Evolutionary conservation across 2,888 invertebrate genomes (phyloP).

Genomic region (Diarsia rubi): DNA sequence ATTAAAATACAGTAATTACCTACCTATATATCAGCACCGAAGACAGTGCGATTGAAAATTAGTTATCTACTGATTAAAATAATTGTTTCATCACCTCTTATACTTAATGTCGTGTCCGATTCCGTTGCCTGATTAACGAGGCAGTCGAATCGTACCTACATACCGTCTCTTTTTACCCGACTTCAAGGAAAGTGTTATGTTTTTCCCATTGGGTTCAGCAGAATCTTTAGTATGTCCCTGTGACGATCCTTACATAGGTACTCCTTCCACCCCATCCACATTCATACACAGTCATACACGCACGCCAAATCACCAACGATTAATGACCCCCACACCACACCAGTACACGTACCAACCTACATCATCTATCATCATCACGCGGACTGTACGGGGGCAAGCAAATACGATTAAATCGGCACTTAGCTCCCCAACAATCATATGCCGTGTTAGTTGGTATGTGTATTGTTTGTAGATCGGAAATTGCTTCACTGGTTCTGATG

Average conservation of each 20-base stretch:
- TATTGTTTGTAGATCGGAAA: constrained; percentile 13
- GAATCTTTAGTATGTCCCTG: background rate
- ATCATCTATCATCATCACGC: constrained; percentile 51
- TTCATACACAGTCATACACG: background rate
- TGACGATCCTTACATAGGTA: background rate
- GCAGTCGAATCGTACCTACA: too few species aligned
- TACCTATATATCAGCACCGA: background rate
- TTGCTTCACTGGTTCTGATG: constrained; percentile 11
- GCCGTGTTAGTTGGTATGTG: constrained; percentile 23
- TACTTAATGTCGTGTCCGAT: too few species aligned
- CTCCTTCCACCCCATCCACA: background rate
- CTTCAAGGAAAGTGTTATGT: too few species aligned
- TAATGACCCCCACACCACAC: constrained; percentile 17
- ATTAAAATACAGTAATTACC: background rate
- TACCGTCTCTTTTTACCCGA: too few species aligned
- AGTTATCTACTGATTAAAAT: background rate
- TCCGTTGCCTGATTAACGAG: too few species aligned
- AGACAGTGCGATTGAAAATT: background rate
- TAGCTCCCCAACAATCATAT: constrained; percentile 35
- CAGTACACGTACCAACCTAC: constrained; percentile 17
- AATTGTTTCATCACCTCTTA: too few species aligned
- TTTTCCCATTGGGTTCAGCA: background rate
- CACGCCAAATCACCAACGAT: constrained; percentile 16
- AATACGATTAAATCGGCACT: constrained; percentile 41
- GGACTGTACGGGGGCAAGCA: constrained; percentile 40